A percentile compares a stretch with the other conserved stretches of the same genome.
phyloP scores from a whole-genome alignment of 2,888 invertebrate genomes.

The Drosophila anomelani region DNA sequence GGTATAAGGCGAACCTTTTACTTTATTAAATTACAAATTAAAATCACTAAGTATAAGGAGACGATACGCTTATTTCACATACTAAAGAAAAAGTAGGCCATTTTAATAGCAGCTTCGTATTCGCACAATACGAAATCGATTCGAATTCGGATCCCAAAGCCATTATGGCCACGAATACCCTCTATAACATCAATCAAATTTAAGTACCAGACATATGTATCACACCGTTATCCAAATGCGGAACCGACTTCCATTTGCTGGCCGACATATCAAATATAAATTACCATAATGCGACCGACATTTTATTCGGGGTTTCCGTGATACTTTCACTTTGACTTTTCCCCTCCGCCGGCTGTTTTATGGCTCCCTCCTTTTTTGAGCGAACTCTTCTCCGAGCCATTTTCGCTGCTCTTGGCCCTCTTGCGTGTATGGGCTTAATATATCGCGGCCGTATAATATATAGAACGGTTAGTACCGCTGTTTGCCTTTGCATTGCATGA shows the following conservation, averaged over 20 bases:
- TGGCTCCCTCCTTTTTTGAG: constrained; percentile 17
- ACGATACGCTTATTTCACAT: background rate
- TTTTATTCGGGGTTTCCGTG: constrained; percentile 43
- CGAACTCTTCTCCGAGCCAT: constrained; percentile 14
- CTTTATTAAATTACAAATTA: too few species aligned
- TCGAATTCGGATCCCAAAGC: background rate
- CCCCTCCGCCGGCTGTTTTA: constrained; percentile 26
- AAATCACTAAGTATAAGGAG: too few species aligned
- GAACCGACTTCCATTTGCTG: constrained; percentile 32
- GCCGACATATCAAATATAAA: constrained; percentile 41
- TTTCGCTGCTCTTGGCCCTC: constrained; percentile 42
- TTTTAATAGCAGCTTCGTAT: background rate
- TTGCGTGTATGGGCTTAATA: constrained; percentile 71
- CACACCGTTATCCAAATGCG: constrained; percentile 33
- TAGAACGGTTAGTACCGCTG: constrained; percentile 21
- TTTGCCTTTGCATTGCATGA: constrained; percentile 67
- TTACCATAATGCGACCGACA: constrained; percentile 46
- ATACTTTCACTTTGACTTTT: constrained; percentile 47
- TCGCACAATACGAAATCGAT: constrained; percentile 3
- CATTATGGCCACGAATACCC: constrained; percentile 8
- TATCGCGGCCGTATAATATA: constrained; percentile 60
- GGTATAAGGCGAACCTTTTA: too few species aligned
- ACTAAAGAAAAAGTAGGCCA: background rate
- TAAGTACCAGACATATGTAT: constrained; percentile 37
- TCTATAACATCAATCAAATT: constrained; percentile 27